Base-by-base conservation (phyloP, 1,140 invertebrate genomes). In the Drosophila mayri region DNA sequence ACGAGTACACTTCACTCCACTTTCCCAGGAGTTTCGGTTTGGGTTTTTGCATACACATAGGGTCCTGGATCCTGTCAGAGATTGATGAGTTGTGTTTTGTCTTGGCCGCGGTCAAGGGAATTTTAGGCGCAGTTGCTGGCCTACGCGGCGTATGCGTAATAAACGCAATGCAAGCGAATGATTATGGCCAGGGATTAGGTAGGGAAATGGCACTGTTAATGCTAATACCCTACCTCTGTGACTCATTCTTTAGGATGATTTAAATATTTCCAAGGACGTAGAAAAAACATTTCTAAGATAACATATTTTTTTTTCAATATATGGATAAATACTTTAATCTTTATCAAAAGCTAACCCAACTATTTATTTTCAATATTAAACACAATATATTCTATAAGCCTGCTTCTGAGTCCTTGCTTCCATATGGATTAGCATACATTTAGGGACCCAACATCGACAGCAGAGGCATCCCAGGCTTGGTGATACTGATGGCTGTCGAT, bases 21-120 rank as follows among this genome's bases (percentile, higher is more conserved):
- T 25, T 3, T 18, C 14, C 8, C 52, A 7, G 35, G 35, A n/a
- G 35, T 40, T 54, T 22, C 32, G 28, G 52, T 18, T 62, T 37
- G 22, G 28, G 32, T 32, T 86, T 82, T 87, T 86, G 83, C 83
- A 86, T 86, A 83, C 79, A 50, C 37, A 55, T 32, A 7, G 35
- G 67, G 38, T 20, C 35, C 62, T 20, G 30, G 44, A 2, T 12
- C n/a, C 79, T 83, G 83, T 79, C 83, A 87, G 83, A 83, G 83
- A 86, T 86, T 86, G 83, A 86, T 86, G 84, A 54, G 62, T 40
- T 47, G 52, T 82, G 76, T 88, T 82, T 83, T 79, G 83, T 79
- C 79, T 87, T 58, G 49, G 59, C 62, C 50, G 50, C 55, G 68
- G 54, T 46, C 43, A 52, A 43, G 74, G 55, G 50, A 65, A 52